phyloP scores from a whole-genome alignment of 1,140 invertebrate genomes.

The Lepidurus apus region DNA sequence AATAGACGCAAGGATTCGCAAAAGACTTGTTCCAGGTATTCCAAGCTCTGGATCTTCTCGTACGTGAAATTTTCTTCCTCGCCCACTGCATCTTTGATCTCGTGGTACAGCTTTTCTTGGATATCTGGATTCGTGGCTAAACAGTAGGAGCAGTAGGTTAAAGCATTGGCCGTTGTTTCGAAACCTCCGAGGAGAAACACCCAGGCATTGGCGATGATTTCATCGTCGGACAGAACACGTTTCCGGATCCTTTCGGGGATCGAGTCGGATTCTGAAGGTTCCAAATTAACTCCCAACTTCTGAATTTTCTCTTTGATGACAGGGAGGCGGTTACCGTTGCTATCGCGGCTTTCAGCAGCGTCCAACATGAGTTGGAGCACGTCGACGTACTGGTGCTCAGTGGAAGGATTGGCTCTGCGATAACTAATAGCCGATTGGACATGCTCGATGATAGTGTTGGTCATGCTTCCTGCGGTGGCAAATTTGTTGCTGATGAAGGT shows the following conservation, averaged over 20 bases:
- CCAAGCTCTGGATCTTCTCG: constrained; percentile 40
- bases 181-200: constrained; percentile 49
- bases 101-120: constrained; percentile 46
- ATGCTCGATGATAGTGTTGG: constrained; percentile 41
- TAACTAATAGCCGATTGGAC: constrained; percentile 40
- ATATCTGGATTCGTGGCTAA: constrained; percentile 48
- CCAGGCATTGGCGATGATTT: constrained; percentile 47
- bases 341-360: constrained; percentile 29
- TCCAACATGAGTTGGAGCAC: constrained; percentile 36
- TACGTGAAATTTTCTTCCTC: constrained; percentile 32
- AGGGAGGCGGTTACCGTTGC: constrained; percentile 18
- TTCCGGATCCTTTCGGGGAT: constrained; percentile 24
- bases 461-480: constrained; percentile 42
- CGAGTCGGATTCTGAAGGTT: neutral
- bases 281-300: constrained; percentile 8
- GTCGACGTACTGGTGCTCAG: constrained; percentile 24
- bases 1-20: constrained; percentile 44
- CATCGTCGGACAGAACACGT: constrained; percentile 42
- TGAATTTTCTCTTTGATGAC: neutral
- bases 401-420: constrained; percentile 36
- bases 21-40: constrained; percentile 47
- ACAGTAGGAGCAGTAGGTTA: constrained; percentile 48
- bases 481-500: constrained; percentile 40
- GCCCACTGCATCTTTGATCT: constrained; percentile 33
- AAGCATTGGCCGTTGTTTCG: constrained; percentile 48